Evolutionary conservation across 2,113 vertebrate genomes (phyloP).

Genomic region (Brachypteracias leptosomus): DNA sequence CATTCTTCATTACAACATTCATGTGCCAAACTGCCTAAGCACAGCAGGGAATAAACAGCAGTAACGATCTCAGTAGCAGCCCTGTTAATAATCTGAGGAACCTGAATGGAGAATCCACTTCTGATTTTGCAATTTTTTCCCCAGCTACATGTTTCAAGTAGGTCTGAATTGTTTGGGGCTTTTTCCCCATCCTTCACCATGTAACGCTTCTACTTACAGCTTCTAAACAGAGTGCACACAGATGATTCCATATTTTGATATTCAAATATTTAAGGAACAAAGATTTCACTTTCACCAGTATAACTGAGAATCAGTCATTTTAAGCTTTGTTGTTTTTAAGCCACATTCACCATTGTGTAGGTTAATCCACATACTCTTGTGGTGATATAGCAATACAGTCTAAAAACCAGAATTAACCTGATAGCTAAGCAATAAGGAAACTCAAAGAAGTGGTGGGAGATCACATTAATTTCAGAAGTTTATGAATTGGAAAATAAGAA

Average conservation of each 20-base stretch:
- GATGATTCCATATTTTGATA: neutral
- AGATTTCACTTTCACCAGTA: neutral
- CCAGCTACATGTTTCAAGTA: neutral
- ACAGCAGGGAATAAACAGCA: neutral
- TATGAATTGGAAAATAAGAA: neutral
- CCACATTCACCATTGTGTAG: neutral
- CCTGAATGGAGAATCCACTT: neutral
- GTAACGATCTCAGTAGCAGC: neutral
- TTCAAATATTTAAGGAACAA: neutral
- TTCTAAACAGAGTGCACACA: neutral
- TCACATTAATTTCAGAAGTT: neutral
- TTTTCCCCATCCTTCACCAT: neutral
- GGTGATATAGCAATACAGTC: neutral
- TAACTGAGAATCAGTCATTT: neutral
- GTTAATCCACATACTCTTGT: neutral
- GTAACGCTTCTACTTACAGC: neutral
- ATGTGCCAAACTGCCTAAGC: neutral
- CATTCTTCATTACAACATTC: neutral
- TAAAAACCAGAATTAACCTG: neutral
- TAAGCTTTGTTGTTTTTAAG: neutral
- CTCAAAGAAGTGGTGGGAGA: neutral
- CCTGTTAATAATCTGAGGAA: neutral
- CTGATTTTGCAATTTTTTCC: neutral
- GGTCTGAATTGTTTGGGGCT: accelerated
- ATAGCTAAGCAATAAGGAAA: neutral